These are phyloP conservation scores for Neolamprologus modestus DNA, from an alignment of 2,113 vertebrate genomes.

Conservation along the genomic window DNA sequence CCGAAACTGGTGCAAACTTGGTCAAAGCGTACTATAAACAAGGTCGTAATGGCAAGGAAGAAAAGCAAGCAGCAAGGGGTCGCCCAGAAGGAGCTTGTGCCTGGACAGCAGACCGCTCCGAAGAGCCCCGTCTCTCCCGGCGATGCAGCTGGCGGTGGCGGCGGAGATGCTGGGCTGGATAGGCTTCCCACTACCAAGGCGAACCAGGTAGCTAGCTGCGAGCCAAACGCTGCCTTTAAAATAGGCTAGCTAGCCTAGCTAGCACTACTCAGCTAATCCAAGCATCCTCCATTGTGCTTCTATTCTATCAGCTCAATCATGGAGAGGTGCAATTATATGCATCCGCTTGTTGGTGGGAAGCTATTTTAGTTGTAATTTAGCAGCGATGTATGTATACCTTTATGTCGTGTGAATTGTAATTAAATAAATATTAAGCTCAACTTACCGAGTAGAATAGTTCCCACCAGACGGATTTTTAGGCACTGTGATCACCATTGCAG, in stretches of 20 bases:
- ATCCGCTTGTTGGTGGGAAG: background rate
- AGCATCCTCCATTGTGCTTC: slow-evolving; percentile 19
- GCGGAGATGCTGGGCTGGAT: slow-evolving; percentile 72
- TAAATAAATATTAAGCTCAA: slow-evolving; percentile 26
- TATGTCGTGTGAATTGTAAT: background rate
- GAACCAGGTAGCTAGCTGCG: slow-evolving; percentile 62
- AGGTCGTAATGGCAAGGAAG: slow-evolving; percentile 80
- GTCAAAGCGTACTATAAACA: slow-evolving; percentile 49
- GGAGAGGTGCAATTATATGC: background rate
- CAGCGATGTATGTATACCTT: background rate
- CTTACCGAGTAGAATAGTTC: background rate
- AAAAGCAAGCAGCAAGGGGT: slow-evolving; percentile 80
- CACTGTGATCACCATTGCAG: background rate
- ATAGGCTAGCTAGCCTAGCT: background rate
- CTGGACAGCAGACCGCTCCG: slow-evolving; percentile 70
- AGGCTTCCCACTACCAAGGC: slow-evolving; percentile 76
- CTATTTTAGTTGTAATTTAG: background rate
- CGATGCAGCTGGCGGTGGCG: slow-evolving; percentile 72
- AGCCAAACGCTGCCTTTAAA: background rate
- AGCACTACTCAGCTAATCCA: slow-evolving; percentile 1
- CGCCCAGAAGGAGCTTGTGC: slow-evolving; percentile 69
- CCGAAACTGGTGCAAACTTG: slow-evolving; percentile 67
- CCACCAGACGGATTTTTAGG: background rate
- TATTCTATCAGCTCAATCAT: background rate
- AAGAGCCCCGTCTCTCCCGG: slow-evolving; percentile 72